Base-by-base conservation (phyloP, 1,140 invertebrate species). In the Bicyclus anynana region DNA sequence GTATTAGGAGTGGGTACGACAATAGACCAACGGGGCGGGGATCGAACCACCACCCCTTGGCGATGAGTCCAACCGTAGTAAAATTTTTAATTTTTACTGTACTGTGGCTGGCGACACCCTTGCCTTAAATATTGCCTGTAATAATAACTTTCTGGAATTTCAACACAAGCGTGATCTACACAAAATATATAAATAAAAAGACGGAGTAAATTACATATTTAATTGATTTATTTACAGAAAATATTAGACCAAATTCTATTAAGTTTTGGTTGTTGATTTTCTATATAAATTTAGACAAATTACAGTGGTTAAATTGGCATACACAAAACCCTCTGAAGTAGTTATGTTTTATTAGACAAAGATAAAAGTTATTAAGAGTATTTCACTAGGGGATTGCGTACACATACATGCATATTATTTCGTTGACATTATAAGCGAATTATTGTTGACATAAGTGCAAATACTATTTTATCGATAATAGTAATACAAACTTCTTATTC, bases 191-290 rank as follows among this genome's bases (percentile, higher is more conserved):
- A 58, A 69, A 72, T 64, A 69, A 78, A 76, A 70, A 74, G 42
- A 68, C 64, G 61, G 47, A 64, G 68, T 80, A 80, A 82, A 79
- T 84, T 77, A 82, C 73, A 81, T 83, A 81, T 81, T 82, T 74
- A 73, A 78, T 87, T 74, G 72, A 78, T 87, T 87, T 87, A 87
- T 87, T 87, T 87, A 87, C 84, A 87, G 80, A 81, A 81, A 84
- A 84, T 77, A 80, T 83, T 82, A 78, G 80, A 85, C 81, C 80
- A 84, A 85, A 81, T 83, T 77, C 73, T 81, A 77, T 81, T 72
- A 69, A 73, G 67, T 75, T 76, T 76, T 75, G 76, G 80, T 84
- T 76, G 69, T 81, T 74, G 74, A 81, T 73, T 80, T 78, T 70
- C 77, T 76, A 77, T 76, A 79, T 77, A 72, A 80, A 77, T 80